Base-by-base conservation (phyloP, 2,113 vertebrate genomes). In the Ursus arctos region DNA sequence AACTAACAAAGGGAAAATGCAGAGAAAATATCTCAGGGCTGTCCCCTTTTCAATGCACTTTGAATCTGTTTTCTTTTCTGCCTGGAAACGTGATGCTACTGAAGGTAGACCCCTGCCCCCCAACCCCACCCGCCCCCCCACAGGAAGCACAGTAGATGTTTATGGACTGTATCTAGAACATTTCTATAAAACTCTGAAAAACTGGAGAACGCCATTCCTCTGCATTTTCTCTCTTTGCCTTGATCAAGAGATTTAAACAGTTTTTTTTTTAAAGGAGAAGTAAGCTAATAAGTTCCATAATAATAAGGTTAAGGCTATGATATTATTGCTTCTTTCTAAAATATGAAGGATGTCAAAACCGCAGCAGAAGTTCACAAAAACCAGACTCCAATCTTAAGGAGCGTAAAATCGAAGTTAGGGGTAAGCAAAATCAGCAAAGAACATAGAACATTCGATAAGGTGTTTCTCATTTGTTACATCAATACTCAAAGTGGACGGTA, bases 401-500 rank as follows among this genome's bases (percentile, higher is more conserved):
- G 82, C 59, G 2, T 86, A 98, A 98, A 97, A 96, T 96, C 93
- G 92, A 94, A 96, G 90, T 84, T 84, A 88, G 55, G 53, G 79
- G 61, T 90, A 89, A 89, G 91, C 59, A 91, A 82, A 97, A 93
- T 88, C 89, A 91, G 91, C 72, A 81, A 94, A 95, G 74, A 97
- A 81, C 47, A 85, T 63, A 84, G 28, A 81, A 51, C 57, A 55
- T 40, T 95, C 95, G 94, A 57, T 98, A 97, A 96, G 96, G 95
- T 97, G 97, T 97, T 98, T 98, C 96, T 97, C 97, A 97, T 98
- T 97, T 97, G 93, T 93, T 96, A 95, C 72, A 93, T 95, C 96
- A 93, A 55, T 93, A 86, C 96, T 92, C 88, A 82, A 85, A 95
- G 91, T 72, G 80, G 72, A 76, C 84, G 47, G 1, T 59, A 81